Evolutionary conservation across 2,797 vertebrate genomes (phyloP).

Genomic region (Brachyrhaphis roseni): DNA sequence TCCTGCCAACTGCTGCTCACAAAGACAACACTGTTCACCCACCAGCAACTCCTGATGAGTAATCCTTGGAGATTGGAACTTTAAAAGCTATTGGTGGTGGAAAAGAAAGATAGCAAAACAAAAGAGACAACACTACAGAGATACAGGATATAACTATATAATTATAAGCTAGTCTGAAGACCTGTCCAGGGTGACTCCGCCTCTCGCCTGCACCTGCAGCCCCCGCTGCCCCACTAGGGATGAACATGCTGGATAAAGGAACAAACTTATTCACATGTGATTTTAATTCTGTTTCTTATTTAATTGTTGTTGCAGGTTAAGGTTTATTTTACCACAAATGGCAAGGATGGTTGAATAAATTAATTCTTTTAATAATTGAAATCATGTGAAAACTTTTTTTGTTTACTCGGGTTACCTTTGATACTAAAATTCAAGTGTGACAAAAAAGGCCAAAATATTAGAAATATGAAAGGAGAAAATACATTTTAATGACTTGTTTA

Average conservation of each 20-base stretch:
- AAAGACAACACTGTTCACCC: neutral
- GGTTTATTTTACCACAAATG: too few relatives aligned
- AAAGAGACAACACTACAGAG: neutral
- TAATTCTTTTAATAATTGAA: too few relatives aligned
- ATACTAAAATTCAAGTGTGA: neutral
- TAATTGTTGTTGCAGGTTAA: too few relatives aligned
- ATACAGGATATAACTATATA: neutral
- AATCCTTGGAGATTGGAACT: neutral
- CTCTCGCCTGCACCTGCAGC: too few relatives aligned
- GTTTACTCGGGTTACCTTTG: too few relatives aligned
- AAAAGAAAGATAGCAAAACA: neutral
- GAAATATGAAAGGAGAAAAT: neutral
- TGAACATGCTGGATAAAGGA: too few relatives aligned
- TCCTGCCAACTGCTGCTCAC: neutral
- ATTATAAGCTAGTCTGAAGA: neutral
- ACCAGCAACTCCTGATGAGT: neutral
- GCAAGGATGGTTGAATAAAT: too few relatives aligned
- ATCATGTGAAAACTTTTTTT: too few relatives aligned
- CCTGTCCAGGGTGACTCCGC: too few relatives aligned
- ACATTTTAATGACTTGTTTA: neutral
- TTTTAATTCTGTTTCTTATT: too few relatives aligned
- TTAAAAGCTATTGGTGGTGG: neutral
- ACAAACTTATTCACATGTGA: too few relatives aligned
- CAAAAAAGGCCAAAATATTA: neutral
- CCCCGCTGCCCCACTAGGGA: too few relatives aligned